These are phyloP conservation scores for Tetragonula carbonaria DNA, from an alignment of 2,888 invertebrate species.

Conservation along the genomic window DNA sequence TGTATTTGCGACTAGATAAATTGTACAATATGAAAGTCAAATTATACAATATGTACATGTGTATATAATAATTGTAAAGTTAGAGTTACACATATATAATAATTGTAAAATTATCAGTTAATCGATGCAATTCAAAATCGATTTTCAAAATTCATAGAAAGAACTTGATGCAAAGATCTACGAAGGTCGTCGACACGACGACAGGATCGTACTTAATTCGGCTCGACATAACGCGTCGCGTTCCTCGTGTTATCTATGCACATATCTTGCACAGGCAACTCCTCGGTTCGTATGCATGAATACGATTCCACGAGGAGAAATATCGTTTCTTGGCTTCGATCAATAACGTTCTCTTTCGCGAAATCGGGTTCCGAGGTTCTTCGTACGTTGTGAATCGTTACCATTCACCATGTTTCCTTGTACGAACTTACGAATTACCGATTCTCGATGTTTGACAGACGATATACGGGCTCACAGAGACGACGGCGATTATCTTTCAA, in stretches of 20 bases:
- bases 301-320: constrained; percentile 60
- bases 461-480: constrained; percentile 87
- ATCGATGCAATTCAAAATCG: neutral
- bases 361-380: constrained; percentile 33
- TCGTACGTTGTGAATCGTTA: neutral
- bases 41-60: too few relatives aligned
- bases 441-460: constrained; percentile 82
- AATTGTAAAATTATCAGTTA: neutral
- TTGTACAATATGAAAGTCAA: neutral
- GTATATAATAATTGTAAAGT: neutral
- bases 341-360: constrained; percentile 61
- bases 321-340: constrained; percentile 60
- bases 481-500: constrained; percentile 85
- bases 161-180: neutral
- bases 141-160: constrained; percentile 7
- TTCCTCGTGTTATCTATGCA: constrained; percentile 75
- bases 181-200: constrained; percentile 67
- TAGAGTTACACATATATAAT: neutral
- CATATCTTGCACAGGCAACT: constrained; percentile 71
- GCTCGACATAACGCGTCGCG: constrained; percentile 63
- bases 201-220: constrained; percentile 34
- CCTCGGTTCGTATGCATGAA: constrained; percentile 70
- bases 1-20: neutral
- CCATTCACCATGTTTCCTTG: neutral
- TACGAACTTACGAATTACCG: neutral